Evolutionary conservation across 1,140 invertebrate species (phyloP).

Genomic region (Hetaerina americana): DNA sequence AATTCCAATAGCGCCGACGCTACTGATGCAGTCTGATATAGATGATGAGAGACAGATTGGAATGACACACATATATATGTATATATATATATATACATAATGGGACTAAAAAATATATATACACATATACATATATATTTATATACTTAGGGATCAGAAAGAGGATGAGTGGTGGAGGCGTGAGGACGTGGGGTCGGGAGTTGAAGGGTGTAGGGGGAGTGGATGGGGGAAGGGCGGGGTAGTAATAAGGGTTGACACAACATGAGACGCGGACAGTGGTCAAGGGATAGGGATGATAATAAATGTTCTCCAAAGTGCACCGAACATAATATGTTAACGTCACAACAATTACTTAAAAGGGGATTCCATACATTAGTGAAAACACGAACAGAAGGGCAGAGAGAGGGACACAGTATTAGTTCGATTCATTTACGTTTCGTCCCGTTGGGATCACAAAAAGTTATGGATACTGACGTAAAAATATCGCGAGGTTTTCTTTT

Average conservation of each 20-base stretch:
- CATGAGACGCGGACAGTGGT: constrained; percentile 45
- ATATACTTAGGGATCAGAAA: too few species aligned
- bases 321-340: constrained; percentile 1
- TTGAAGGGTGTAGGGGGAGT: not conserved
- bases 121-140: too few species aligned
- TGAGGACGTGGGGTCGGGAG: not conserved
- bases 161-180: too few species aligned
- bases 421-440: not conserved
- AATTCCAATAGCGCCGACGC: too few species aligned
- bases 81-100: too few species aligned
- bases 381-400: not conserved
- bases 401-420: constrained; percentile 5
- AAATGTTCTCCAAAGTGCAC: constrained; percentile 22
- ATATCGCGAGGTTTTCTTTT: too few species aligned
- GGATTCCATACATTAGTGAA: not conserved
- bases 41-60: too few species aligned
- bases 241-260: constrained; percentile 20
- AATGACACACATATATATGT: too few species aligned
- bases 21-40: too few species aligned
- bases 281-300: constrained; percentile 31
- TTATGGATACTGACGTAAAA: too few species aligned
- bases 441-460: too few species aligned
- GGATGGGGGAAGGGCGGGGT: not conserved
- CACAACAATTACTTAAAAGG: constrained; percentile 1
- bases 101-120: too few species aligned